Evolutionary conservation across 2,113 vertebrate genomes (phyloP), one percentile per base, ranked within the genome.

Genomic region (Brachyhypopomus occidentalis): DNA sequence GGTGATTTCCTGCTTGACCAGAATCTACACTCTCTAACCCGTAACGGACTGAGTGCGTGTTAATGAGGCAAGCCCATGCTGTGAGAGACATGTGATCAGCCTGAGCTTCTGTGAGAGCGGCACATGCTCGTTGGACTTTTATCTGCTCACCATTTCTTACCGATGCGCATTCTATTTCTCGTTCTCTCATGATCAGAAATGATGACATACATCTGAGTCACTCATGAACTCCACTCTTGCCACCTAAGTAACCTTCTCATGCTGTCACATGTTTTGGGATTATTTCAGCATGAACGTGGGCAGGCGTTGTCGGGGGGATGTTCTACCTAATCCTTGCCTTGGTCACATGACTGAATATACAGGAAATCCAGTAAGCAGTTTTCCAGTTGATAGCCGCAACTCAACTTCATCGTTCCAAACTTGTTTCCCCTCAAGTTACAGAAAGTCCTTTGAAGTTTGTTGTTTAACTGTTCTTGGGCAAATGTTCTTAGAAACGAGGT

Each of bases 121-220:
- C 14, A 9, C 45, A 41, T 66, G 16, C 14, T 19, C 5, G 30
- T 23, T 67, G 19, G 11, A 2, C 36, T 4, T 38, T 67, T 67
- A 67, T 67, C 64, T 67, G 6, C 30, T 67, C 64, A 38, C 36
- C 30, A 9, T 67, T 67, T 67, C 30, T 36, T n/a, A 30, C 64
- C 30, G 20, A 7, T 5, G 1, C 14, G 25, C 23, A 2, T 27
- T 41, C n/a, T 75, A 56, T 69, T 8, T 52, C n/a, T 14, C 41
- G 22, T 25, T 75, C 38, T 34, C 36, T n/a, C 69, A 20, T 60
- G 20, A 25, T 30, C 20, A 77, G 36, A 72, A 77, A 20, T 9
- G 48, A 52, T 82, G 74, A 77, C 80, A 77, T 66, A 58, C 17
- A 59, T 69, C 66, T 63, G 74, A 82, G 76, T 82, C 66, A 76